These are phyloP conservation scores for Flabesymbios commensalis DNA, from an alignment of 2,888 invertebrate genomes.

Conservation along the genomic window DNA sequence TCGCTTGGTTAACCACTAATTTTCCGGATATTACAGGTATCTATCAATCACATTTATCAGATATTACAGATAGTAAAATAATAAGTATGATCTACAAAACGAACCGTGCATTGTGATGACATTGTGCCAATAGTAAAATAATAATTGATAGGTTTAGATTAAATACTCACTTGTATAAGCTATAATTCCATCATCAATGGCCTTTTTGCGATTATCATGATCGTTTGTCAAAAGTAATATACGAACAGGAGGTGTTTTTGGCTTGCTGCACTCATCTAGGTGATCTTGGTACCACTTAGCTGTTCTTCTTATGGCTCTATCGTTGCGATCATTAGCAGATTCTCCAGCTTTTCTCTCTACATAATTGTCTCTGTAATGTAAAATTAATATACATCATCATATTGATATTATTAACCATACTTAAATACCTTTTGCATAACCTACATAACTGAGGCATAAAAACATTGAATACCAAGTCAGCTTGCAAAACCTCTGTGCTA, in stretches of 20 bases:
- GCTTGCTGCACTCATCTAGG: slow-evolving; percentile 34
- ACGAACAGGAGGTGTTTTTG: slow-evolving; percentile 64
- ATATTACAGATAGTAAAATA: neutral
- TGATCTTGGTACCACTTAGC: slow-evolving; percentile 83
- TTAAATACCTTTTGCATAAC: neutral
- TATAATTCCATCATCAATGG: slow-evolving; percentile 72
- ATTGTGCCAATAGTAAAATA: too few relatives aligned
- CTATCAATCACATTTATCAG: too few relatives aligned
- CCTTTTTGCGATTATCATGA: slow-evolving; percentile 74
- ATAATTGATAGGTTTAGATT: neutral
- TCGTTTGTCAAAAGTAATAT: slow-evolving; percentile 86
- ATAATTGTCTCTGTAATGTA: slow-evolving; percentile 77
- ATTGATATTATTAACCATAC: neutral
- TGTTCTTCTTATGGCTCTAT: slow-evolving; percentile 83
- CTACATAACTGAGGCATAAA: neutral
- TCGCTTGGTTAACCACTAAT: too few relatives aligned
- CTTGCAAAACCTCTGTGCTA: too few relatives aligned
- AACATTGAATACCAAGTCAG: too few relatives aligned
- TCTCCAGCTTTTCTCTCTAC: slow-evolving; percentile 81
- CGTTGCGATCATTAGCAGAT: slow-evolving; percentile 86
- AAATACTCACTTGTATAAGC: slow-evolving; percentile 57
- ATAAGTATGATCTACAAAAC: neutral
- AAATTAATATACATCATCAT: too few relatives aligned
- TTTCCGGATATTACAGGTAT: too few relatives aligned
- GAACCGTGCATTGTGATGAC: neutral